These are phyloP conservation scores for Bombus terrestris DNA, from an alignment of 1,140 invertebrate species.

Conservation along the genomic window DNA sequence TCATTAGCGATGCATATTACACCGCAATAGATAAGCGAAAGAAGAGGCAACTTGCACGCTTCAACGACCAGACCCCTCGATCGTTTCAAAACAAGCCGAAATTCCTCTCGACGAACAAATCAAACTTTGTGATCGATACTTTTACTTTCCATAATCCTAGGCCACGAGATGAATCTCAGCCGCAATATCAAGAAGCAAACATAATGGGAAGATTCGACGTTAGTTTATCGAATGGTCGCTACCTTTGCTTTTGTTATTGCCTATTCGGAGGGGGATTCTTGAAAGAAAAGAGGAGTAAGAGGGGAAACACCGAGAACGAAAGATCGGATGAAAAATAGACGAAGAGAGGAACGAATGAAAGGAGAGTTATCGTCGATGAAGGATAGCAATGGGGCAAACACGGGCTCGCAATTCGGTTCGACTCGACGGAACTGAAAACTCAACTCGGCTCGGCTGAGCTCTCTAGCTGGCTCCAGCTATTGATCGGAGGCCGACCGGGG, in stretches of 20 bases:
- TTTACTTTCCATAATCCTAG: background rate
- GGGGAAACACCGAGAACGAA: background rate
- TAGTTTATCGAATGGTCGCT: background rate
- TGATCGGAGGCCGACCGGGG: slow-evolving; percentile 82
- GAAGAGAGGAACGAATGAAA: background rate
- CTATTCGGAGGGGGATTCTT: background rate
- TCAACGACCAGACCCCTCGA: background rate
- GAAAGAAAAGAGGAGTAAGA: background rate
- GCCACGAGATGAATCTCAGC: slow-evolving; percentile 1
- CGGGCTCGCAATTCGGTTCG: slow-evolving; percentile 57
- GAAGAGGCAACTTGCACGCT: slow-evolving; percentile 6
- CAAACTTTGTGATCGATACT: background rate
- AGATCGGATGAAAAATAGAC: too few species aligned
- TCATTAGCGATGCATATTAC: slow-evolving; percentile 71
- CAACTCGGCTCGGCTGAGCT: slow-evolving; percentile 75
- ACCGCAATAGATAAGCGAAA: slow-evolving; percentile 40
- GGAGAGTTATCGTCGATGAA: slow-evolving; percentile 38
- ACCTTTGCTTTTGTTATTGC: too few species aligned
- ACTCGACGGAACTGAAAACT: slow-evolving; percentile 71
- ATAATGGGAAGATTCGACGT: too few species aligned
- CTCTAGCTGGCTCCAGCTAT: slow-evolving; percentile 79
- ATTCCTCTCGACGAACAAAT: background rate
- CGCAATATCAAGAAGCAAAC: too few species aligned
- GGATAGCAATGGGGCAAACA: background rate
- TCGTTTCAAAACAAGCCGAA: slow-evolving; percentile 6